These are phyloP conservation scores for Lycodopsis pacificus DNA, from an alignment of 2,797 vertebrate species.

Conservation along the genomic window DNA sequence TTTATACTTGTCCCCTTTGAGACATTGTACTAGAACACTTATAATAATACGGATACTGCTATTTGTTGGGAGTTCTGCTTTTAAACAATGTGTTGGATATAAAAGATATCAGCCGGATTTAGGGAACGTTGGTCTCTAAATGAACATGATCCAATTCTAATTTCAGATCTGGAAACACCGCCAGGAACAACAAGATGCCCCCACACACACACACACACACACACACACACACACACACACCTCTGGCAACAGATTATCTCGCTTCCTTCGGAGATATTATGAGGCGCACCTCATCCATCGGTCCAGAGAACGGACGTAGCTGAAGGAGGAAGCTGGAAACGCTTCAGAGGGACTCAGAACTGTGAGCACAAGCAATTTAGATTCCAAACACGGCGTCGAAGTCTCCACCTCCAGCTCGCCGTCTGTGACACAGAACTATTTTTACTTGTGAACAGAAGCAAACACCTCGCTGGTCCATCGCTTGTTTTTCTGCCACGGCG, in stretches of 20 bases:
- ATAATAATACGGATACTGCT: neutral
- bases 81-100: neutral
- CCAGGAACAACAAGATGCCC: slow-evolving; percentile 11
- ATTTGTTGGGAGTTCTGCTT: neutral
- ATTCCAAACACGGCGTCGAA: slow-evolving; percentile 1
- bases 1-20: neutral
- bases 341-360: neutral
- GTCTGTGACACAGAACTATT: no score
- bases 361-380: neutral
- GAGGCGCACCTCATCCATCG: neutral
- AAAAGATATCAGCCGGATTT: neutral
- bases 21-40: no score
- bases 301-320: neutral
- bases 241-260: slow-evolving; percentile 9
- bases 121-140: neutral
- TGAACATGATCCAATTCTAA: slow-evolving; percentile 15
- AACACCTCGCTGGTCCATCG: neutral
- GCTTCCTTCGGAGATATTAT: slow-evolving; percentile 6
- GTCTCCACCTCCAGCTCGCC: no score
- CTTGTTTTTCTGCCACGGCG: neutral
- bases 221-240: neutral
- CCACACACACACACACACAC: no score
- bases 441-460: neutral
- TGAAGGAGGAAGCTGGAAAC: slow-evolving; percentile 1
- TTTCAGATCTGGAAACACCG: slow-evolving; percentile 18